phyloP scores from a whole-genome alignment of 2,113 vertebrate genomes.

The Lethenteron camtschaticum region DNA sequence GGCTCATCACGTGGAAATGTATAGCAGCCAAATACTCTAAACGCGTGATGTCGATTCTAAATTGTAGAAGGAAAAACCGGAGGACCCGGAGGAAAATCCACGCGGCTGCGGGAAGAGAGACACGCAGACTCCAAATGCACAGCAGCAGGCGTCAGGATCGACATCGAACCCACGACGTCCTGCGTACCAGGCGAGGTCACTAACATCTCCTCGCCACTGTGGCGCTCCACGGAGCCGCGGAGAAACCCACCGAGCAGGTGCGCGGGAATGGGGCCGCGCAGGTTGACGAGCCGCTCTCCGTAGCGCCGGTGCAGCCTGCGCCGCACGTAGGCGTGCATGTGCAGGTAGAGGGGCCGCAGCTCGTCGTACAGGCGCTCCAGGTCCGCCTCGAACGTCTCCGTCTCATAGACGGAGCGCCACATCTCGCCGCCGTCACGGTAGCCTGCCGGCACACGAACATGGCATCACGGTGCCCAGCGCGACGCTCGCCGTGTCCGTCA shows the following conservation, averaged over 20 bases:
- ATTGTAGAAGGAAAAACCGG: too few species aligned
- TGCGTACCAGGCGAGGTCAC: too few species aligned
- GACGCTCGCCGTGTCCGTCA: not conserved
- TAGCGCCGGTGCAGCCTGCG: conserved; percentile 51
- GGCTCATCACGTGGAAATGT: too few species aligned
- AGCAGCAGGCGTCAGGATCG: too few species aligned
- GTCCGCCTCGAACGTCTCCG: conserved; percentile 47
- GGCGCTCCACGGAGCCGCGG: too few species aligned
- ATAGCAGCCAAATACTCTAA: too few species aligned
- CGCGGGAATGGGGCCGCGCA: conserved; percentile 75
- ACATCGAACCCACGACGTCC: too few species aligned
- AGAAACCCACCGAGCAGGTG: conserved; percentile 55
- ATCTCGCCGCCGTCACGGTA: conserved; percentile 48
- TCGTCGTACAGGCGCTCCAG: conserved; percentile 58
- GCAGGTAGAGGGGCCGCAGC: conserved; percentile 62
- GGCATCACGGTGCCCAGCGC: not conserved
- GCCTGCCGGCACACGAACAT: conserved; percentile 22
- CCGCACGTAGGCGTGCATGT: conserved; percentile 72
- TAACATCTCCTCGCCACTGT: too few species aligned
- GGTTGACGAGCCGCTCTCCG: conserved; percentile 37
- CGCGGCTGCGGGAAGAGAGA: too few species aligned
- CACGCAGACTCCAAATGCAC: too few species aligned
- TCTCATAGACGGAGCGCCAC: conserved; percentile 72
- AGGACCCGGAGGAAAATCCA: too few species aligned
- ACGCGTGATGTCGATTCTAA: too few species aligned